phyloP scores from a whole-genome alignment of 92 coral and sea anemone species.

The Porites evermanni region DNA sequence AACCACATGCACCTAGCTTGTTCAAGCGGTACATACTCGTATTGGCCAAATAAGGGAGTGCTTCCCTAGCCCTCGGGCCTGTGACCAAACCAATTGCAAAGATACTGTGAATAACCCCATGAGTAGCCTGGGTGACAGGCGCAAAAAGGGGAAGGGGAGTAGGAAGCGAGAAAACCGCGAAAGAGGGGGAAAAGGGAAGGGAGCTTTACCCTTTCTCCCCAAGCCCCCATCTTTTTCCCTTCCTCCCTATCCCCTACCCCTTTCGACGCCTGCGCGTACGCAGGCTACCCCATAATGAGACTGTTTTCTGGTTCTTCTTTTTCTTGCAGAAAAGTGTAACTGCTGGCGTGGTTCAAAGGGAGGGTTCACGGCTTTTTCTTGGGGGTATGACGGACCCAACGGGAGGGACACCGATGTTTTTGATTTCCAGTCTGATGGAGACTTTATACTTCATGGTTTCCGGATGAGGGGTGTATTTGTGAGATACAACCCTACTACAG shows the following conservation, averaged over 20 bases:
- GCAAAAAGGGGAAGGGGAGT: too few species aligned
- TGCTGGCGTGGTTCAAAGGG: not conserved
- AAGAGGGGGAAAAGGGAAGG: too few species aligned
- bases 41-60: too few species aligned
- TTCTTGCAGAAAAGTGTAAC: not conserved
- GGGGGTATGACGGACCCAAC: conserved; percentile 14
- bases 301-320: not conserved
- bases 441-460: conserved; percentile 8
- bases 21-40: too few species aligned
- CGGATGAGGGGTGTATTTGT: conserved; percentile 20
- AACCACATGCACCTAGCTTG: too few species aligned
- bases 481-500: not conserved
- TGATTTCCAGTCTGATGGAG: conserved; percentile 6
- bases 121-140: not conserved
- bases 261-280: too few species aligned
- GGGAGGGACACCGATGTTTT: not conserved
- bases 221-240: too few species aligned
- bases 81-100: too few species aligned
- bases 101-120: not conserved
- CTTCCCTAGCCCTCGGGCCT: too few species aligned
- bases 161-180: too few species aligned
- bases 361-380: not conserved
- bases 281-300: not conserved
- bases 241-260: too few species aligned
- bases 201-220: too few species aligned